Base-by-base conservation (phyloP, 2,113 vertebrate species). In the Monopterus albus region DNA sequence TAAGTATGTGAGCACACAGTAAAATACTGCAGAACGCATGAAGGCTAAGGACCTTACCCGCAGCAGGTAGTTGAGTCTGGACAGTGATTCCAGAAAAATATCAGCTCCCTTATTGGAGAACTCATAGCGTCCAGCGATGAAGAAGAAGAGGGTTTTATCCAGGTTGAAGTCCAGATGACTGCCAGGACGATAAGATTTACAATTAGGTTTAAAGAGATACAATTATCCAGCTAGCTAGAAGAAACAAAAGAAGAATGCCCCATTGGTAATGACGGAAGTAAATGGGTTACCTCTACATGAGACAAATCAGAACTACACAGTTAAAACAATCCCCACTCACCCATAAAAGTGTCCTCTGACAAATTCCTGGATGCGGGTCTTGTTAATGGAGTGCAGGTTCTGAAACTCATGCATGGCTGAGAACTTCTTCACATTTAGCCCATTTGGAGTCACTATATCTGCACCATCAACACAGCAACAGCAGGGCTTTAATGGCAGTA, bases 341-440 rank as follows among this genome's bases (percentile, higher is more conserved):
- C 98, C 96, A 53, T 99, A 99, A 87, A 99, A 99, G 86, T 99
- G 98, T 58, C 98, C 98, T 75, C 98, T 91, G 83, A 99, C 89
- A 86, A 99, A 99, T 81, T 99, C 98, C 89, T 99, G 95, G 85
- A 99, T 97, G 82, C 93, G 95, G 52, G 91, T 78, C 86, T 98
- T 99, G 91, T 94, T 96, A 88, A 91, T 95, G 86, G 95, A 95
- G 78, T 99, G 98, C 40, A 98, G 89, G 92, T 99, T 99, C 93
- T 99, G 98, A 89, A 99, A 99, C 75, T 99, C 98, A 8, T 99
- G 97, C 90, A 96, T 95, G 51, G 98, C 98, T 18, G 98, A 99
- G 91, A 99, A 99, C 91, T 97, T 99, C 91, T 97, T 99, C 78
- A 99, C 93, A 33, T 96, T 98, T 79, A 99, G 91, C 28, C 98